Conservation (phyloP, 2,113 vertebrate species). For the Lycaon pictus region DNA sequence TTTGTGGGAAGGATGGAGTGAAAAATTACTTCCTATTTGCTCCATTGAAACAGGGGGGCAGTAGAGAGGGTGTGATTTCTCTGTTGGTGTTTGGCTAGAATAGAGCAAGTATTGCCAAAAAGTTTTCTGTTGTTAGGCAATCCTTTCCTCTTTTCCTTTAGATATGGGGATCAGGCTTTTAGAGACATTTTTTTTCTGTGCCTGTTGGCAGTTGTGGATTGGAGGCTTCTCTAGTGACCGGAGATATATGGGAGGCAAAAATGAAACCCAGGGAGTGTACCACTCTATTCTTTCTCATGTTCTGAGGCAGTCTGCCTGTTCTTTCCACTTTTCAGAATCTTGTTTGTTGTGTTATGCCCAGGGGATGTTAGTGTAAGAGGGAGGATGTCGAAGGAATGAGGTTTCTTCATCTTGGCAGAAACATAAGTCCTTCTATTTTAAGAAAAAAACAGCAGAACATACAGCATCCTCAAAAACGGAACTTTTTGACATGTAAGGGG, state of each 20-base stretch:
- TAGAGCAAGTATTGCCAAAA: not conserved
- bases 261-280: not conserved
- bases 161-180: not conserved
- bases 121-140: not conserved
- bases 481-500: not conserved
- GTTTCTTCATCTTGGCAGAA: not conserved
- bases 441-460: slow-evolving; percentile 47
- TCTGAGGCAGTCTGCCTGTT: not conserved
- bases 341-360: not conserved
- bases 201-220: not conserved
- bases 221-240: not conserved
- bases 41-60: not conserved
- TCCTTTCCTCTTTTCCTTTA: not conserved
- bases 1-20: not conserved
- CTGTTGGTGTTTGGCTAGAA: slow-evolving; percentile 12
- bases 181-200: not conserved
- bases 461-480: not conserved
- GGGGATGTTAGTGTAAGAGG: not conserved
- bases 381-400: not conserved
- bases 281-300: not conserved
- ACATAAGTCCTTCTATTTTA: not conserved
- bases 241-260: not conserved
- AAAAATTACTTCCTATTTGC: not conserved
- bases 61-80: not conserved
- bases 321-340: not conserved